Base-by-base conservation (phyloP, 2,113 vertebrate genomes). In the Calyptomena viridis region DNA sequence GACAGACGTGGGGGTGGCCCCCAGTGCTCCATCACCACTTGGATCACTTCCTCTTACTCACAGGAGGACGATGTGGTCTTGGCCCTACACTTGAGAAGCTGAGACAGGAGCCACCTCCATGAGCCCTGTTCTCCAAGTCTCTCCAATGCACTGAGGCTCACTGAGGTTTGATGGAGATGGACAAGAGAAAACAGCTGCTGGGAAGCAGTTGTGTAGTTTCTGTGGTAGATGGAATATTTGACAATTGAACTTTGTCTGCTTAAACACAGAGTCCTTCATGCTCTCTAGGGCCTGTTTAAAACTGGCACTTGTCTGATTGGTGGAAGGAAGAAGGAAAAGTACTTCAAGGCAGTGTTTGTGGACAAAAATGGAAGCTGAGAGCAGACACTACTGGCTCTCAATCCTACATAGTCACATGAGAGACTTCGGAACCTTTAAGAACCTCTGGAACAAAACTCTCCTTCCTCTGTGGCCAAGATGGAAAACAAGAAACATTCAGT, bases 1-100 rank as follows among this genome's bases (percentile, higher is more conserved):
- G 49, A n/a, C 31, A 18, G 21, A 21, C 2, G 11, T 2, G 1
- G 11, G 14, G 47, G 8, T 11, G 11, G 31, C 44, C 22, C 3
- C 9, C 21, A 27, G 33, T 1, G 14, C 55, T 80, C 35, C 58
- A 50, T 12, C 52, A 42, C 9, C 10, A 5, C 71, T 44, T 52
- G 60, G 23, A 63, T 35, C 39, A 42, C 39, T 47, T 39, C 55
- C 30, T 28, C 23, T 31, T 23, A 8, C 5, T 55, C 47, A 40
- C 1, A 73, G 40, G 17, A 67, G 35, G 9, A 85, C 6, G 20
- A 47, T 6, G 16, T 12, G 21, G 11, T 47, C 67, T n/a, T 49
- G 40, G 40, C 22, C 33, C 49, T 13, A 14, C 25, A 19, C 30
- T 12, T 6, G 25, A 68, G 62, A 89, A 80, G 23, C 33, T 73